Percentiles rank a stretch among this genome's conserved stretches.
Conservation (phyloP, 2,888 invertebrate species). For the Scaptomyza tumidula region DNA sequence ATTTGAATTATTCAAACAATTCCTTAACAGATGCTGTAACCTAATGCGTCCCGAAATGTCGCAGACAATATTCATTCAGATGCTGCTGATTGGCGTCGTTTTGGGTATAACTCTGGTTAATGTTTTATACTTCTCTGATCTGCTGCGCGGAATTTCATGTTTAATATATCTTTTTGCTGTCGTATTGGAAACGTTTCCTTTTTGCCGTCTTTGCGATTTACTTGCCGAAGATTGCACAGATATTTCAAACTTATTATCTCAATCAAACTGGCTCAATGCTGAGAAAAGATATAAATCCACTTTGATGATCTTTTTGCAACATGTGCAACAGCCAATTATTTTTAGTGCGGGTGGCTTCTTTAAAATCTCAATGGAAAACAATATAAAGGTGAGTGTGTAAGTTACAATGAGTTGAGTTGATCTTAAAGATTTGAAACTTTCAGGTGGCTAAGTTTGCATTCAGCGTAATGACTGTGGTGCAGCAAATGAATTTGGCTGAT, state of each 20-base stretch:
- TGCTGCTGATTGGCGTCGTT: slow-evolving; percentile 45
- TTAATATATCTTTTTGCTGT: slow-evolving; percentile 44
- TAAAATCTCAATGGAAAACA: slow-evolving; percentile 34
- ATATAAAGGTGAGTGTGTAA: slow-evolving; percentile 46
- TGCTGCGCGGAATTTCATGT: slow-evolving; percentile 47
- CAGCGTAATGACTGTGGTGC: slow-evolving; percentile 67
- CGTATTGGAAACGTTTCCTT: slow-evolving; percentile 61
- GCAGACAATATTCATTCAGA: slow-evolving; percentile 47
- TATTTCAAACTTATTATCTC: slow-evolving; percentile 20
- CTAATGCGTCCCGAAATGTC: slow-evolving; percentile 5
- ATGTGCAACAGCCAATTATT: slow-evolving; percentile 29
- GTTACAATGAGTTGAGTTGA: background rate
- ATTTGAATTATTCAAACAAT: background rate
- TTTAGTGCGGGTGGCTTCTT: slow-evolving; percentile 33
- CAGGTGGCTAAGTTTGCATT: slow-evolving; percentile 65
- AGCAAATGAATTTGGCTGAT: slow-evolving; percentile 38
- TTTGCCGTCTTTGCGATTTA: slow-evolving; percentile 61
- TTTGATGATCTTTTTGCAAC: slow-evolving; percentile 23
- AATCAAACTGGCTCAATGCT: slow-evolving; percentile 39
- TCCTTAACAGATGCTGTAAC: background rate
- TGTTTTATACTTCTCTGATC: slow-evolving; percentile 33
- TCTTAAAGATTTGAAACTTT: background rate
- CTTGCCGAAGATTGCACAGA: slow-evolving; percentile 46
- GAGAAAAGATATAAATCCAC: slow-evolving; percentile 24
- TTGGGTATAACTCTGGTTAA: slow-evolving; percentile 56